A percentile compares a stretch with the other conserved stretches of the same genome.
Conservation (phyloP, 2,113 vertebrate genomes). For the Entelurus aequoreus region DNA sequence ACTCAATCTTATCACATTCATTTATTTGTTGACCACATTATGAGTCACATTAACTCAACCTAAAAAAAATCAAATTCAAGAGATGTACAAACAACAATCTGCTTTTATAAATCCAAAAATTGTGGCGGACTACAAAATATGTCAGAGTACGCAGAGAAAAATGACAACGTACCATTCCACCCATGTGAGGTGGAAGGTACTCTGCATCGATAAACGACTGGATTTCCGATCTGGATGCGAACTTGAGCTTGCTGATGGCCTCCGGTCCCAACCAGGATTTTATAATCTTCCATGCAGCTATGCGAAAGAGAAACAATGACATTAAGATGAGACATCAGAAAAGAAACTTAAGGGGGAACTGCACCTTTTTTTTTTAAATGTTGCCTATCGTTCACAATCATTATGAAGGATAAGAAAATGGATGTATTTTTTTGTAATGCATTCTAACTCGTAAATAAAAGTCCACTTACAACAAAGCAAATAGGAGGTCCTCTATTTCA, state of each 20-base stretch:
- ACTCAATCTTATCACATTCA: neutral
- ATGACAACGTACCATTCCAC: constrained; percentile 83
- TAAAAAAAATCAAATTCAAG: neutral
- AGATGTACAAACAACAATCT: neutral
- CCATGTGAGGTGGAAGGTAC: constrained; percentile 89
- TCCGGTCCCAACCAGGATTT: constrained; percentile 94
- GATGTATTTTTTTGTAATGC: too few relatives aligned
- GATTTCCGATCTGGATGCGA: constrained; percentile 81
- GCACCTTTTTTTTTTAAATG: too few relatives aligned
- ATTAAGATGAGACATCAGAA: neutral
- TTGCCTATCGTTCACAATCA: too few relatives aligned
- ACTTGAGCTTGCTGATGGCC: constrained; percentile 87
- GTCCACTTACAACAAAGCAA: too few relatives aligned
- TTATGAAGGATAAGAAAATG: too few relatives aligned
- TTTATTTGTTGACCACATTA: neutral
- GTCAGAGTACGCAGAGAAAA: neutral
- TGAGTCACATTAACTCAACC: neutral
- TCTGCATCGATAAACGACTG: constrained; percentile 82
- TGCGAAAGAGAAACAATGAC: neutral
- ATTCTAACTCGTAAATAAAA: too few relatives aligned
- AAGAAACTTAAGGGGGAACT: too few relatives aligned
- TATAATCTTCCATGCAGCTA: constrained; percentile 96
- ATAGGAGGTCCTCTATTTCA: too few relatives aligned
- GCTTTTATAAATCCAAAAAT: too few relatives aligned
- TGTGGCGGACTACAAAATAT: too few relatives aligned